A percentile compares a stretch with the other conserved stretches of the same genome.
These are phyloP conservation scores for Osmoderma eremita DNA, from an alignment of 2,888 invertebrate genomes.

Conservation along the genomic window DNA sequence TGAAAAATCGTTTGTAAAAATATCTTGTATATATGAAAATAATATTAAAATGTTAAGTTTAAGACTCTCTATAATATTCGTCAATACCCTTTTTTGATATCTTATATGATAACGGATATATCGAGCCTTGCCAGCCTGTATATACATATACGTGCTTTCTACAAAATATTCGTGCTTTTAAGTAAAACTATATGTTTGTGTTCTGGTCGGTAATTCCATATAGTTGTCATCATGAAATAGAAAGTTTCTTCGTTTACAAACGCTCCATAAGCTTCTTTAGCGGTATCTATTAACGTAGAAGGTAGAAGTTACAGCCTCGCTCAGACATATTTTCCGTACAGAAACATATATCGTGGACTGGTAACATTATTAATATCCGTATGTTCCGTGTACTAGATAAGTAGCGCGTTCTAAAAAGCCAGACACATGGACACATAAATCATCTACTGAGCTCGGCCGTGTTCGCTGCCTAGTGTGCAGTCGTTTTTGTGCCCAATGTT, in stretches of 20 bases:
- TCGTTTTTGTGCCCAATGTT: constrained; percentile 1
- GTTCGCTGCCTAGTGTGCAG: not conserved
- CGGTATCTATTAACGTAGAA: constrained; percentile 6
- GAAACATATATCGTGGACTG: constrained; percentile 16
- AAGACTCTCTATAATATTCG: too few relatives aligned
- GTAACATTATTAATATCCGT: constrained; percentile 28
- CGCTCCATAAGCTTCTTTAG: not conserved
- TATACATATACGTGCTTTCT: too few relatives aligned
- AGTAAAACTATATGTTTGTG: too few relatives aligned
- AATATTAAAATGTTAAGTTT: too few relatives aligned
- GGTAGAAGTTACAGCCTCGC: constrained; percentile 12
- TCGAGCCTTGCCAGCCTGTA: too few relatives aligned
- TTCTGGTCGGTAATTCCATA: too few relatives aligned
- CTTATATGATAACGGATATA: too few relatives aligned
- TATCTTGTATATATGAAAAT: too few relatives aligned
- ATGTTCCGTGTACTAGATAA: constrained; percentile 23
- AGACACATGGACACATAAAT: constrained; percentile 32
- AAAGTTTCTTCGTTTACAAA: constrained; percentile 2
- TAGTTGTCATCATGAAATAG: not conserved
- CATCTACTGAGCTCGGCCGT: constrained; percentile 9
- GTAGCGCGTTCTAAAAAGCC: constrained; percentile 22
- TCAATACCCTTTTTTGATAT: too few relatives aligned
- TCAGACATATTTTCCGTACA: constrained; percentile 9
- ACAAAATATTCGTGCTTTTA: too few relatives aligned
- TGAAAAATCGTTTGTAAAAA: too few relatives aligned